Conservation (phyloP, 1,140 invertebrate species). For the Drosophila santomea region DNA sequence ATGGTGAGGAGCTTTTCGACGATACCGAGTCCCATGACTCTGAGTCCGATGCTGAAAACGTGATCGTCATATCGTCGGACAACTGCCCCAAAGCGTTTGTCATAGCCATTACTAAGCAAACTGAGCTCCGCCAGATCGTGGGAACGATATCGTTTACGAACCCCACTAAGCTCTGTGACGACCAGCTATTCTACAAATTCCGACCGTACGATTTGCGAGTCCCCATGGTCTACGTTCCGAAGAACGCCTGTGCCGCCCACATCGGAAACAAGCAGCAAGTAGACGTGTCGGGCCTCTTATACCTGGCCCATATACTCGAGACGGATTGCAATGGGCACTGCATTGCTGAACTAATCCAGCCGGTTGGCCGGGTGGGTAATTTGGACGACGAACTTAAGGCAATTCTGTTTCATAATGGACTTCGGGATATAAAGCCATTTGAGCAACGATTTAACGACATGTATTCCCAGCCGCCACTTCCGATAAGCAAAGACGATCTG, state of each 20-base stretch:
- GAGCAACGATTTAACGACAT: slow-evolving; percentile 74
- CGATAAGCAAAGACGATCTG: slow-evolving; percentile 87
- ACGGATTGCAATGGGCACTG: slow-evolving; percentile 89
- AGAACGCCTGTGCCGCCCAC: slow-evolving; percentile 45
- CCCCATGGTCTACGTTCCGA: slow-evolving; percentile 74
- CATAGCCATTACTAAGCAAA: slow-evolving; percentile 71
- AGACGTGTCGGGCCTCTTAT: slow-evolving; percentile 86
- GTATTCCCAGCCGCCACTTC: slow-evolving; percentile 73
- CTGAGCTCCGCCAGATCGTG: slow-evolving; percentile 71
- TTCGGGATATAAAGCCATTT: slow-evolving; percentile 85
- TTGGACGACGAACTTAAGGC: slow-evolving; percentile 91
- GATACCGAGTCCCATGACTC: slow-evolving; percentile 64
- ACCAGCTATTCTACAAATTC: slow-evolving; percentile 69
- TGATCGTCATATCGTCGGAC: slow-evolving; percentile 45
- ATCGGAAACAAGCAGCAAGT: slow-evolving; percentile 42
- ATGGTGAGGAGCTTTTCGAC: slow-evolving; percentile 62
- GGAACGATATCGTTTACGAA: slow-evolving; percentile 77
- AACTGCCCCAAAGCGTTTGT: slow-evolving; percentile 80
- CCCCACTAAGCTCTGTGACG: slow-evolving; percentile 56
- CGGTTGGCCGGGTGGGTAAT: slow-evolving; percentile 90
- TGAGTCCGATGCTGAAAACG: slow-evolving; percentile 66
- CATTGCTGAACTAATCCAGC: slow-evolving; percentile 87
- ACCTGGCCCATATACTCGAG: slow-evolving; percentile 89
- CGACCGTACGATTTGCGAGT: slow-evolving; percentile 73
- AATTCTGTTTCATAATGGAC: slow-evolving; percentile 91